Conservation (phyloP, 2,888 invertebrate species). For the Drosophila acutilabella region DNA sequence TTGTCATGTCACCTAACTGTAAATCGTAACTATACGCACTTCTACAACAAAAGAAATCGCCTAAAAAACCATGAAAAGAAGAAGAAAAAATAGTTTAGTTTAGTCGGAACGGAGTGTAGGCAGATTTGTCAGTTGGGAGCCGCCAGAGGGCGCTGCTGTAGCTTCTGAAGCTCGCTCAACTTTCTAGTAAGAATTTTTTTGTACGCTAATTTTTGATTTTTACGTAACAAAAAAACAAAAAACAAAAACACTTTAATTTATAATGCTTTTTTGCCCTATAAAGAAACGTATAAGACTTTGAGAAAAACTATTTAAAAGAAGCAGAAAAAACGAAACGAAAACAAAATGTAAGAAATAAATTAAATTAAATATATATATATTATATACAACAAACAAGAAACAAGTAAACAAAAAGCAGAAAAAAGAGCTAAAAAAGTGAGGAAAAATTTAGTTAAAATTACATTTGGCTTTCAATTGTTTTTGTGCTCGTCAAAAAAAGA, state of each 20-base stretch:
- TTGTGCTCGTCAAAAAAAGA: constrained; percentile 34
- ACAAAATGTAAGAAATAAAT: neutral
- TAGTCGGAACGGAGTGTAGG: constrained; percentile 15
- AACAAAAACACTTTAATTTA: constrained; percentile 48
- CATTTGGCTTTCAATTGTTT: constrained; percentile 52
- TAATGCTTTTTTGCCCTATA: constrained; percentile 82
- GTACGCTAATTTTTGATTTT: constrained; percentile 56
- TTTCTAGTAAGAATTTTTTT: constrained; percentile 57
- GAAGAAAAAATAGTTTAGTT: constrained; percentile 2
- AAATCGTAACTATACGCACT: constrained; percentile 63
- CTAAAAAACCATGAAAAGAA: constrained; percentile 28
- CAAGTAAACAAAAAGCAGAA: constrained; percentile 16
- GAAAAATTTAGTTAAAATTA: constrained; percentile 67
- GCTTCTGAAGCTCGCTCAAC: constrained; percentile 47
- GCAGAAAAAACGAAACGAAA: constrained; percentile 34
- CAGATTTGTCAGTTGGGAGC: neutral
- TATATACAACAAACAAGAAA: constrained; percentile 35
- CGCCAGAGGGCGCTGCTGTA: constrained; percentile 42
- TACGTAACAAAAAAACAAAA: constrained; percentile 15
- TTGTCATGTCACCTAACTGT: constrained; percentile 59
- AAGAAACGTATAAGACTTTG: constrained; percentile 83
- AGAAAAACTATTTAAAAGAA: constrained; percentile 71
- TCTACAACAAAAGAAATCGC: constrained; percentile 54
- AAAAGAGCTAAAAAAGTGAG: constrained; percentile 13
- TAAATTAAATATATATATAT: constrained; percentile 19